Percentiles rank a stretch among this genome's conserved stretches.
Evolutionary conservation across 2,888 invertebrate genomes (phyloP).

Genomic region (Amorpha juglandis): DNA sequence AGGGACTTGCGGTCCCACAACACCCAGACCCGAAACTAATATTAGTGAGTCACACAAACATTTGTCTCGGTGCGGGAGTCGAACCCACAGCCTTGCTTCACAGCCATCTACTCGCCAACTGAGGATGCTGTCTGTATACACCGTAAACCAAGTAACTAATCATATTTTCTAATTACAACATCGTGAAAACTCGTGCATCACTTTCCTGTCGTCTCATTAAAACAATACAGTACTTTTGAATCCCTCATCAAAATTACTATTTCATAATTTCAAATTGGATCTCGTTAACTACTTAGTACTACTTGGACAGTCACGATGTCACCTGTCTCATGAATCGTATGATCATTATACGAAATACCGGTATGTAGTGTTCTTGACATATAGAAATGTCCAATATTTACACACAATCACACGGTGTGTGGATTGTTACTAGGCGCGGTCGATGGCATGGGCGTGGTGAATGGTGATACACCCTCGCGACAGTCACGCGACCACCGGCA

Average conservation of each 20-base stretch:
- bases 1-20: too few relatives aligned
- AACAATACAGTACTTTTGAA: too few relatives aligned
- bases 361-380: background rate
- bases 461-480: background rate
- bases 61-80: too few relatives aligned
- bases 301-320: background rate
- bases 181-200: too few relatives aligned
- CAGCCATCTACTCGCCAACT: too few relatives aligned
- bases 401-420: constrained; percentile 8
- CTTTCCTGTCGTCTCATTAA: too few relatives aligned
- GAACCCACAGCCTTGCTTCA: too few relatives aligned
- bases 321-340: background rate
- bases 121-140: too few relatives aligned
- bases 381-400: background rate
- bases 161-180: too few relatives aligned
- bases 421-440: background rate
- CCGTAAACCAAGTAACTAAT: too few relatives aligned
- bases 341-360: background rate
- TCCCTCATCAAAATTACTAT: background rate
- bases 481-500: constrained; percentile 15
- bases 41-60: too few relatives aligned
- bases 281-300: background rate
- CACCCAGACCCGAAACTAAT: too few relatives aligned
- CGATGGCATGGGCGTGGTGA: constrained; percentile 20
- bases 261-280: background rate